Conservation (phyloP, 1,140 invertebrate species). For the Bombus balteatus region DNA sequence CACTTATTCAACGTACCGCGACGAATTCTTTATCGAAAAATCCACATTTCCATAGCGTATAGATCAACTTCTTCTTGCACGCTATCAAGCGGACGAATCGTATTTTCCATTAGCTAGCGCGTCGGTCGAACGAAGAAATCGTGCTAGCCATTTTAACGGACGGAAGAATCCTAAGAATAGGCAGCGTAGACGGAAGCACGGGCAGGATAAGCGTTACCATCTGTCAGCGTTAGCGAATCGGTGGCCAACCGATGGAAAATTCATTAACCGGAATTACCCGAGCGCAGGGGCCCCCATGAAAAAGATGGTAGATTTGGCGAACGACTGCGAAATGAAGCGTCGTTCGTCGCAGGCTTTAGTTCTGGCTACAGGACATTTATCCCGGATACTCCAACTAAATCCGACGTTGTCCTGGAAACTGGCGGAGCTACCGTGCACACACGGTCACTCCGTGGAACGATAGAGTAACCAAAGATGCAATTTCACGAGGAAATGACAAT, state of each 20-base stretch:
- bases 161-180: neutral
- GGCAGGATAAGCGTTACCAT: neutral
- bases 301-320: conserved; percentile 35
- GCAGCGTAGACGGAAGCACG: neutral
- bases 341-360: too few relatives aligned
- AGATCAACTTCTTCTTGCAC: neutral
- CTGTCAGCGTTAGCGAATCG: neutral
- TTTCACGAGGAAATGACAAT: conserved; percentile 60
- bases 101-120: neutral
- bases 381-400: conserved; percentile 26
- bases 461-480: conserved; percentile 55
- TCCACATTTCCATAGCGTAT: neutral
- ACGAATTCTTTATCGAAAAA: neutral
- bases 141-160: neutral
- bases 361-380: conserved; percentile 34
- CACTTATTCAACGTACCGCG: too few relatives aligned
- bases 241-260: neutral
- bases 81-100: neutral
- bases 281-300: neutral
- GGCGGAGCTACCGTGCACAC: neutral
- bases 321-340: neutral
- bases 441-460: conserved; percentile 3
- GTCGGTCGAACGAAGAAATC: too few relatives aligned
- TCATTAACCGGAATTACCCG: conserved; percentile 11
- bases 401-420: conserved; percentile 15